Evolutionary conservation across 2,888 invertebrate genomes (phyloP), one percentile per base, ranked within the genome.

Genomic region (Caenorhabditis angaria): DNA sequence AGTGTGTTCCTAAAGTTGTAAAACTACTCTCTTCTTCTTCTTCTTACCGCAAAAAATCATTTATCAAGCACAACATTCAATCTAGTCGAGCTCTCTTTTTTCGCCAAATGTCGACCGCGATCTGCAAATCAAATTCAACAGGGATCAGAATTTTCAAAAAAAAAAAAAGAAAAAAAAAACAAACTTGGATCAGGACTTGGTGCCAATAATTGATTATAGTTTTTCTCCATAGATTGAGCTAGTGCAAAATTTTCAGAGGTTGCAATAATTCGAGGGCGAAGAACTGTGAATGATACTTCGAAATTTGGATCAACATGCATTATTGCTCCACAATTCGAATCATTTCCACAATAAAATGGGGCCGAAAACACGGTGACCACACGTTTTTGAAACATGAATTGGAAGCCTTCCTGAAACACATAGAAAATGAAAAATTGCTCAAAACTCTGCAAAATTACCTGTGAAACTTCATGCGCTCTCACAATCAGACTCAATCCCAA

Each of bases 321-420:
- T 20, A 83, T 80, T 24, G 84, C 81, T 24, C 78, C 84, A 51
- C 73, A 63, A 62, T 84, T 84, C n/a, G 80, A 77, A 53, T 82
- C 82, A 47, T 66, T 77, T 53, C 82, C 84, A 58, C 83, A 83
- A 56, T 84, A 84, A 65, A 79, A 81, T 27, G 83, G 84, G 8
- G 84, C 84, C n/a, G 83, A 82, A 79, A 84, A 84, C n/a, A 84
- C 75, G 3, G 84, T 84, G 48, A 78, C 77, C 1, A 82, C 68
- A 18, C 64, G 73, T 24, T 70, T 65, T 50, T 78, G 64, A 54
- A 78, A 79, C 62, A 67, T 25, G 64, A 82, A 78, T 14, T 58
- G 63, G 65, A 83, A 79, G 6, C 84, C 84, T 25, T 76, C 70
- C 54, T 41, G 41, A 14, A 41, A 41, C n/a, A n/a, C n/a, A n/a